Evolutionary conservation across 2,113 vertebrate genomes (phyloP).

Genomic region (Seriola quinqueradiata): DNA sequence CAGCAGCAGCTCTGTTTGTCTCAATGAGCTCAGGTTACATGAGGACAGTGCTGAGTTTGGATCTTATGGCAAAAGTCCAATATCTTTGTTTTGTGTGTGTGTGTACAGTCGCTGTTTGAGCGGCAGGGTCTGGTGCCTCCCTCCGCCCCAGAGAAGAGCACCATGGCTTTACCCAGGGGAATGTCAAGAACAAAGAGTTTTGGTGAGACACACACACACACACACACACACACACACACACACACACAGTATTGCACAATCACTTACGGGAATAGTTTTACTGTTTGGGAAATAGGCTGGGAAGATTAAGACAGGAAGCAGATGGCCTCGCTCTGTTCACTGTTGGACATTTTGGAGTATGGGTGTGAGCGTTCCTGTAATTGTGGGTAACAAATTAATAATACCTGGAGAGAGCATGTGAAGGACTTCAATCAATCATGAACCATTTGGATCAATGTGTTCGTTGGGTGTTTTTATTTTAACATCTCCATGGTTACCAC

Average conservation of each 20-base stretch:
- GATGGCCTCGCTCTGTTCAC: too few relatives aligned
- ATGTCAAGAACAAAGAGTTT: conserved; percentile 97
- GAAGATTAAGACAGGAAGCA: neutral
- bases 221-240: neutral
- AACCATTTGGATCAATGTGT: too few relatives aligned
- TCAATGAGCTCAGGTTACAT: too few relatives aligned
- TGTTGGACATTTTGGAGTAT: too few relatives aligned
- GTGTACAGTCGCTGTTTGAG: conserved; percentile 89
- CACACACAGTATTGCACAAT: neutral
- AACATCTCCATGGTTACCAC: conserved; percentile 41
- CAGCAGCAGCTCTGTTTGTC: too few relatives aligned
- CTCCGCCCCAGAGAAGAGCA: conserved; percentile 88
- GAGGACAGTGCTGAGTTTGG: neutral
- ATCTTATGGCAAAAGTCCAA: neutral
- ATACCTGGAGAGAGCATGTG: too few relatives aligned
- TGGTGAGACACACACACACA: conserved; percentile 81
- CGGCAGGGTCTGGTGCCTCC: conserved; percentile 92
- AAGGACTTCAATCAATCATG: too few relatives aligned
- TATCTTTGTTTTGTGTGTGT: neutral
- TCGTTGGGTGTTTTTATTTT: neutral
- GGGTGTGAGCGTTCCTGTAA: too few relatives aligned
- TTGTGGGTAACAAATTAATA: too few relatives aligned
- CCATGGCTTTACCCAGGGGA: conserved; percentile 91
- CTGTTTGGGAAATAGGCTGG: neutral
- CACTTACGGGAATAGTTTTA: neutral